Percentiles rank a stretch among this genome's conserved stretches.
phyloP scores from a whole-genome alignment of 2,888 invertebrate genomes.

The Adineta ricciae region DNA sequence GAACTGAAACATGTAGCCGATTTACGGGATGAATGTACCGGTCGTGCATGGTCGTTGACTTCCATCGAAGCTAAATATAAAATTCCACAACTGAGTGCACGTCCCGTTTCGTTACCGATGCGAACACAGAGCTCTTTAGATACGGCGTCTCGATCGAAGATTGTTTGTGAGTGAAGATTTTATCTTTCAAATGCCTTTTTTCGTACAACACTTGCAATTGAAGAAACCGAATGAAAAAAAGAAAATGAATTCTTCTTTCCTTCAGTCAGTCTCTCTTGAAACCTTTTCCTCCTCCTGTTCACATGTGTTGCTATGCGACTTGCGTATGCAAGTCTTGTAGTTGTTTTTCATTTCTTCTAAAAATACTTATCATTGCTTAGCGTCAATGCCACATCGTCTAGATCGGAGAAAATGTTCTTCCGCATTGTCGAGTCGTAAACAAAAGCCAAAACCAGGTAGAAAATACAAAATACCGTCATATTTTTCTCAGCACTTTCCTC shows the following conservation, averaged over 20 bases:
- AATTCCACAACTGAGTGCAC: not conserved
- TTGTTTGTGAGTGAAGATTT: not conserved
- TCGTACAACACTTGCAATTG: too few relatives aligned
- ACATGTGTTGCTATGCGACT: not conserved
- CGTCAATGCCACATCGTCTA: not conserved
- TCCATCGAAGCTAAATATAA: not conserved
- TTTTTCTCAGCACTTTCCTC: too few relatives aligned
- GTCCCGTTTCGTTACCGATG: not conserved
- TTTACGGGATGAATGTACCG: slow-evolving; percentile 47
- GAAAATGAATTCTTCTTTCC: too few relatives aligned
- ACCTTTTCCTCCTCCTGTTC: too few relatives aligned
- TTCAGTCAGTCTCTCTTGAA: too few relatives aligned
- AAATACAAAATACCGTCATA: too few relatives aligned
- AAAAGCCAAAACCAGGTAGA: not conserved
- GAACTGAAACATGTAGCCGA: slow-evolving; percentile 43
- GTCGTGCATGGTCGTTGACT: slow-evolving; percentile 36
- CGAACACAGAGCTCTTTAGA: not conserved
- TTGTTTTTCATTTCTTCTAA: not conserved
- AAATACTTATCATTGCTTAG: not conserved
- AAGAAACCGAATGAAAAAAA: too few relatives aligned
- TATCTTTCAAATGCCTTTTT: too few relatives aligned
- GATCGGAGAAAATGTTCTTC: not conserved
- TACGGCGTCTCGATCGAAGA: not conserved
- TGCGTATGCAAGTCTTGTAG: not conserved
- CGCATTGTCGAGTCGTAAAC: not conserved